Evolutionary conservation across 2,888 invertebrate species (phyloP).

Genomic region (Apotomis turbidana): DNA sequence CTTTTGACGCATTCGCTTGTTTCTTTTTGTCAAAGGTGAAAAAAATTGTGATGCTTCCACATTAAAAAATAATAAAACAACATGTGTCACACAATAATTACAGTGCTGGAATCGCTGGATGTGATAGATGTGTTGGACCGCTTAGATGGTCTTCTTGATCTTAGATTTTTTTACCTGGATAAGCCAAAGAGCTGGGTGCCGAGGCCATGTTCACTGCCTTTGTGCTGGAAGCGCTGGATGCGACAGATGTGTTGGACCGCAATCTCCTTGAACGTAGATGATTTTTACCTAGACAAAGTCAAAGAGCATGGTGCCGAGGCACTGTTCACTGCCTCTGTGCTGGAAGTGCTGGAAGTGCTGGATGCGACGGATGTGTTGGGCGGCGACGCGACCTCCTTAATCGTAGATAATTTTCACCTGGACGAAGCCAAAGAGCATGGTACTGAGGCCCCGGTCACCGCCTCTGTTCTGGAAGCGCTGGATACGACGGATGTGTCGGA

Average conservation of each 20-base stretch:
- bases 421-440: slow-evolving; percentile 88
- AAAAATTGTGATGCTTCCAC: no score
- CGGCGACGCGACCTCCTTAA: slow-evolving; percentile 87
- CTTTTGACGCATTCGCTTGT: no score
- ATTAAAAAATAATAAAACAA: no score
- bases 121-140: slow-evolving; percentile 95
- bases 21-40: no score
- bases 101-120: slow-evolving; percentile 91
- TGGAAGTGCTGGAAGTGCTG: no score
- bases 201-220: slow-evolving; percentile 89
- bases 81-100: slow-evolving; percentile 53
- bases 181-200: slow-evolving; percentile 89
- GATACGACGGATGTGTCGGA: slow-evolving; percentile 94
- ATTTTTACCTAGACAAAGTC: slow-evolving; percentile 91
- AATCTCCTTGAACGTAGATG: slow-evolving; percentile 94
- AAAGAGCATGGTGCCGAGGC: slow-evolving; percentile 82
- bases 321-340: slow-evolving; percentile 90
- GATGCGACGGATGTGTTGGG: slow-evolving; percentile 94
- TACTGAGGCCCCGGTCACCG: slow-evolving; percentile 87
- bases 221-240: slow-evolving; percentile 90
- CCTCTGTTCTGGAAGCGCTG: slow-evolving; percentile 90
- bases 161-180: slow-evolving; percentile 80
- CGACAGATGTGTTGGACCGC: slow-evolving; percentile 93
- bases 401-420: slow-evolving; percentile 54
- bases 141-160: slow-evolving; percentile 92